These are phyloP conservation scores for Pagrus major DNA, from an alignment of 2,113 vertebrate genomes.

Conservation along the genomic window DNA sequence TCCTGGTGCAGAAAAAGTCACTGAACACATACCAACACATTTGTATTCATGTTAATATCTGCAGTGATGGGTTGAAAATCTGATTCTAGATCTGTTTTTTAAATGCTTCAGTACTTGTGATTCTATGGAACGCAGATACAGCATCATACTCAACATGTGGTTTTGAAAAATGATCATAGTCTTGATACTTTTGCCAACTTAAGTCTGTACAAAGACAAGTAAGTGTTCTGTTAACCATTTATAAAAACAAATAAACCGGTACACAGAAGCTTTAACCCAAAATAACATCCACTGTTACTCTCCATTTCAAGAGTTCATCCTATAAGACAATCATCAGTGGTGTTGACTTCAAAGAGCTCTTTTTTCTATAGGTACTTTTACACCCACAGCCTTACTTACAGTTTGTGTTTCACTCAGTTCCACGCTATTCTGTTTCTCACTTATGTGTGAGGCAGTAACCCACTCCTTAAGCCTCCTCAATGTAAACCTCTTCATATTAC, in stretches of 20 bases:
- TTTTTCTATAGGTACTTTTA: constrained; percentile 34
- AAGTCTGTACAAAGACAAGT: neutral
- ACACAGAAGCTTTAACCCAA: neutral
- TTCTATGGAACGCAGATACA: no score
- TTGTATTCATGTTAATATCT: no score
- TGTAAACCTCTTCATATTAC: constrained; percentile 63
- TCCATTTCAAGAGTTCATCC: neutral
- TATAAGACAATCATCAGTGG: constrained; percentile 5
- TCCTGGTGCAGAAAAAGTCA: no score
- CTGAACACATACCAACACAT: no score
- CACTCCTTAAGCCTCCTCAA: constrained; percentile 40
- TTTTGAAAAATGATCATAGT: no score
- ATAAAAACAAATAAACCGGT: neutral
- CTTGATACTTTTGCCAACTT: no score
- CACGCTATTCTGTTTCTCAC: constrained; percentile 46
- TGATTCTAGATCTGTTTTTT: no score
- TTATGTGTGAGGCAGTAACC: constrained; percentile 23
- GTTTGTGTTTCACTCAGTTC: constrained; percentile 40
- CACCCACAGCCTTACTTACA: constrained; percentile 44
- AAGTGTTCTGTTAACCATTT: neutral
- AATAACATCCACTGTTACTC: neutral
- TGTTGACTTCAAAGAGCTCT: constrained; percentile 17
- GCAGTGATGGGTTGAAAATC: no score
- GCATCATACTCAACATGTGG: no score
- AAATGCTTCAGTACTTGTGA: no score